Evolutionary conservation across 2,113 vertebrate species (phyloP).

Genomic region (Cisticola juncidis): DNA sequence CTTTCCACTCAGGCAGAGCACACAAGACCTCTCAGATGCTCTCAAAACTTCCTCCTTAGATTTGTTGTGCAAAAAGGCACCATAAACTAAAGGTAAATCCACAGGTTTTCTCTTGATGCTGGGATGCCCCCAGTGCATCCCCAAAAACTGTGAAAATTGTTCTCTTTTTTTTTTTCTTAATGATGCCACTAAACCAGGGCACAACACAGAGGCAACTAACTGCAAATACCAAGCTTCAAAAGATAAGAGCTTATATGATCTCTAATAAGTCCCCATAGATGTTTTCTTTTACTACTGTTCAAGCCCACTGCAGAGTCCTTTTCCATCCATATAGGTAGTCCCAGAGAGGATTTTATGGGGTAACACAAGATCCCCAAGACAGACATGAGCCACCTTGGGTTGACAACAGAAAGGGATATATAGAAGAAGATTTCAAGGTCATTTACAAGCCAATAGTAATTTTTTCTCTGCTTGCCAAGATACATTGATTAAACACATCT

Average conservation of each 20-base stretch:
- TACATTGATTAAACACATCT: neutral
- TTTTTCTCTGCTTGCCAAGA: neutral
- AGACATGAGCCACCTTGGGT: neutral
- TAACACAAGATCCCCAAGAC: neutral
- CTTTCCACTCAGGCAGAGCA: neutral
- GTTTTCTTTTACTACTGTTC: neutral
- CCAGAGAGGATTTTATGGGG: neutral
- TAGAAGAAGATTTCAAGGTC: neutral
- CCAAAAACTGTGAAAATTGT: neutral
- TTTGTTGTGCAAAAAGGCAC: neutral
- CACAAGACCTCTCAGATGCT: neutral
- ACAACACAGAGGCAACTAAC: neutral
- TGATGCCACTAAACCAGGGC: neutral
- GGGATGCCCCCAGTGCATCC: neutral
- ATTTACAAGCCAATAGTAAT: neutral
- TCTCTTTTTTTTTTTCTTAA: neutral
- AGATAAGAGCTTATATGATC: neutral
- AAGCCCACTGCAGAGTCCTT: neutral
- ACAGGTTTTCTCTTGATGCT: neutral
- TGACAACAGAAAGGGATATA: neutral
- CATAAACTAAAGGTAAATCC: neutral
- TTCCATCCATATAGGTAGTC: fast-evolving
- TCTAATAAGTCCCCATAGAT: neutral
- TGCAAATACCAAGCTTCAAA: neutral
- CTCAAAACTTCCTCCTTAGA: neutral